Conservation (phyloP, 2,888 invertebrate species). For the Penaeus monodon region DNA sequence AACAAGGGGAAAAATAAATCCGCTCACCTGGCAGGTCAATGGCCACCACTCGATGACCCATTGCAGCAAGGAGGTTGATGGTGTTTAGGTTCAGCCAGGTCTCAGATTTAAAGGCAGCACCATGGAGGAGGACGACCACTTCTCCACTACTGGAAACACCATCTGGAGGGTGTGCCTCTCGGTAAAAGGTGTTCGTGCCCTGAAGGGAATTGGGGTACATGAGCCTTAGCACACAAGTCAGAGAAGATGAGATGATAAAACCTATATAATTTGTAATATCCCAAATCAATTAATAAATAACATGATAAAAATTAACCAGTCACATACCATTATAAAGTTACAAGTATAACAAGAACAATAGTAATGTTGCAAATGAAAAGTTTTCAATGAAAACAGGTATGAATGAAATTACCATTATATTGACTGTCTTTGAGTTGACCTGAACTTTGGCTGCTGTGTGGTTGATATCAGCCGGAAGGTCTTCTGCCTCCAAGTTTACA, state of each 20-base stretch:
- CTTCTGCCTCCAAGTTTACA: background rate
- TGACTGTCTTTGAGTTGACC: background rate
- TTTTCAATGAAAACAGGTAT: background rate
- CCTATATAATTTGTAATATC: background rate
- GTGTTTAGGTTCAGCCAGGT: constrained; percentile 71
- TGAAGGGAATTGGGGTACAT: background rate
- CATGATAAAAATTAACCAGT: too few species aligned
- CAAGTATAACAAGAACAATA: too few species aligned
- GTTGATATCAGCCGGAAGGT: background rate
- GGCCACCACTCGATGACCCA: constrained; percentile 71
- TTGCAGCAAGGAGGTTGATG: constrained; percentile 69
- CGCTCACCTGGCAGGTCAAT: constrained; percentile 71
- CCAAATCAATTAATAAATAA: background rate
- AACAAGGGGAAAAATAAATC: background rate
- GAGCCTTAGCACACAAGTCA: background rate
- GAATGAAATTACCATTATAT: background rate
- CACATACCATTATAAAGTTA: too few species aligned
- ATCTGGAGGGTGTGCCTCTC: constrained; percentile 45
- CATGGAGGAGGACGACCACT: constrained; percentile 71
- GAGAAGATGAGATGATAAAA: background rate
- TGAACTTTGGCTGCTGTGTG: background rate
- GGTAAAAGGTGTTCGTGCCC: constrained; percentile 52
- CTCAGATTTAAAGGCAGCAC: constrained; percentile 70
- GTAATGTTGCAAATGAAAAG: too few species aligned
- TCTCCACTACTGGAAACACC: constrained; percentile 43